Conservation (phyloP, 2,113 vertebrate species). For the Corythoichthys intestinalis region DNA sequence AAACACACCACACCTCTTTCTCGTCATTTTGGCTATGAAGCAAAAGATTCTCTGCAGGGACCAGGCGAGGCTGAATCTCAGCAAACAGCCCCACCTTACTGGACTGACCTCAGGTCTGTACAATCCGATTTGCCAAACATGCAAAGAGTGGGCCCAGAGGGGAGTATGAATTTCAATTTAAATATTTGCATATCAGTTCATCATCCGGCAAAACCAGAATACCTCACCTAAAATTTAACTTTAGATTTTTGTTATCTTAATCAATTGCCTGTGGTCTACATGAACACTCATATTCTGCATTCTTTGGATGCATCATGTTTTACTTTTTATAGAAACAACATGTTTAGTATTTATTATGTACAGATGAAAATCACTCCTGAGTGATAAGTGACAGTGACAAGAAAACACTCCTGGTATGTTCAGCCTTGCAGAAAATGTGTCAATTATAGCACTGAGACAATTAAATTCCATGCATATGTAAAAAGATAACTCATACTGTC, state of each 20-base stretch:
- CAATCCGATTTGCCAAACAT: constrained; percentile 41
- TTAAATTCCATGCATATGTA: constrained; percentile 47
- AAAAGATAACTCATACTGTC: constrained; percentile 34
- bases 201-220: constrained; percentile 19
- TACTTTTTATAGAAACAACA: neutral
- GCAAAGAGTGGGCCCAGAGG: constrained; percentile 24
- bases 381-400: constrained; percentile 19
- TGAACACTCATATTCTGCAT: neutral
- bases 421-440: constrained; percentile 12
- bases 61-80: constrained; percentile 50
- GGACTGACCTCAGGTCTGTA: constrained; percentile 48
- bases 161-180: constrained; percentile 15
- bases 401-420: constrained; percentile 7
- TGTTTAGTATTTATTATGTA: constrained; percentile 1
- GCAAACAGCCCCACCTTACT: constrained; percentile 59
- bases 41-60: constrained; percentile 43
- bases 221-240: constrained; percentile 6
- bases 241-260: neutral
- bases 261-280: neutral
- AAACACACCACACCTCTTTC: constrained; percentile 54
- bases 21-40: constrained; percentile 23
- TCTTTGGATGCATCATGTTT: neutral
- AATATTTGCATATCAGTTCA: constrained; percentile 19
- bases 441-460: constrained; percentile 41
- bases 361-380: constrained; percentile 5